Percentiles rank a stretch among this genome's conserved stretches.
These are phyloP conservation scores for Neodiprion pinetum DNA, from an alignment of 1,140 invertebrate species.

Conservation along the genomic window DNA sequence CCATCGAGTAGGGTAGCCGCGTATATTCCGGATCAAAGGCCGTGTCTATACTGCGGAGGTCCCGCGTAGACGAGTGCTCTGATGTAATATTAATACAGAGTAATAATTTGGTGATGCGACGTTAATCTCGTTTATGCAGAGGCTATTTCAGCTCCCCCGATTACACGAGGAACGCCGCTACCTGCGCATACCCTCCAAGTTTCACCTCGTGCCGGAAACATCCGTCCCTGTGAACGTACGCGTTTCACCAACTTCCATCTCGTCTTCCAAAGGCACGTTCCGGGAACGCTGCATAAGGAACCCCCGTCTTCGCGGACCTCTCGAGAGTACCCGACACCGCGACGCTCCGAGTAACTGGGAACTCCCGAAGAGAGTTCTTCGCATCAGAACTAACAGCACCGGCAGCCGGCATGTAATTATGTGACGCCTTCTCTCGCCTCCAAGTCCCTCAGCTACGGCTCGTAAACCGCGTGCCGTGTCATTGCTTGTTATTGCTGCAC, in stretches of 20 bases:
- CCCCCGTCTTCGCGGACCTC: background rate
- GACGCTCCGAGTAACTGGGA: background rate
- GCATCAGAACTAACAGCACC: background rate
- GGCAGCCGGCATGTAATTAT: background rate
- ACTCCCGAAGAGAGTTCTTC: background rate
- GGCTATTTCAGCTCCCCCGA: background rate
- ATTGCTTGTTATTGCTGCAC: slow-evolving; percentile 3
- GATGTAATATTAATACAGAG: background rate
- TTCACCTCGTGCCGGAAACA: background rate
- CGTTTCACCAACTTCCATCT: background rate
- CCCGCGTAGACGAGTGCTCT: no score
- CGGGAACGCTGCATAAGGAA: background rate
- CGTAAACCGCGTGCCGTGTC: background rate
- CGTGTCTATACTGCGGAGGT: no score
- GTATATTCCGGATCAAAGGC: no score
- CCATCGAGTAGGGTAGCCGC: background rate
- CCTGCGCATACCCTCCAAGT: background rate
- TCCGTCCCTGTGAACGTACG: background rate
- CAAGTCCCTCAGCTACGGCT: background rate
- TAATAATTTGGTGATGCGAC: background rate
- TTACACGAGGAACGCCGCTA: no score
- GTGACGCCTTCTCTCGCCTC: background rate
- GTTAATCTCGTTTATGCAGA: background rate
- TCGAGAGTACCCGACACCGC: background rate
- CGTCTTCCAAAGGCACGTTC: slow-evolving; percentile 7